Evolutionary conservation across 2,888 invertebrate genomes (phyloP).

Genomic region (Malachius bipustulatus): DNA sequence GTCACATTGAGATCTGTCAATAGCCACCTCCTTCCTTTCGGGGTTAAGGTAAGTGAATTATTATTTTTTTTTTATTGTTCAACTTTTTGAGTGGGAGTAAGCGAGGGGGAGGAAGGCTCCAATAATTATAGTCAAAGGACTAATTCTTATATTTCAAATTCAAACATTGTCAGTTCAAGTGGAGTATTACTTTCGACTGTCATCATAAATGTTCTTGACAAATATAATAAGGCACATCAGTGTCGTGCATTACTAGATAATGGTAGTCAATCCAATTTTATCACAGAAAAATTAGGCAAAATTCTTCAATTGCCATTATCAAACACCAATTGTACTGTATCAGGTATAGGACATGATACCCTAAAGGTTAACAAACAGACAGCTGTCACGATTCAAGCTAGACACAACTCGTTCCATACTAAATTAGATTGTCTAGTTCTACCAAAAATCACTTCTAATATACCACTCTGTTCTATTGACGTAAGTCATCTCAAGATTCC

Average conservation of each 20-base stretch:
- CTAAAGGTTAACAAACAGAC: too few relatives aligned
- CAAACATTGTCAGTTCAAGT: too few relatives aligned
- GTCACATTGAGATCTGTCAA: too few relatives aligned
- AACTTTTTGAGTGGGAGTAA: too few relatives aligned
- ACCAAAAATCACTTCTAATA: background rate
- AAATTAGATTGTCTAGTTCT: conserved; percentile 4
- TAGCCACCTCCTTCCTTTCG: too few relatives aligned
- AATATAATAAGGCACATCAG: background rate
- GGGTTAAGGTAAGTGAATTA: too few relatives aligned
- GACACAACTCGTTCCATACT: background rate
- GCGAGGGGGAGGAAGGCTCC: too few relatives aligned
- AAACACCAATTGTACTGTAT: too few relatives aligned
- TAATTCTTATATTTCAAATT: too few relatives aligned
- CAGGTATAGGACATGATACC: too few relatives aligned
- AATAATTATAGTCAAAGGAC: too few relatives aligned
- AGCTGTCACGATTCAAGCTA: background rate
- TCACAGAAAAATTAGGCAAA: background rate
- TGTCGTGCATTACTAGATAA: conserved; percentile 7
- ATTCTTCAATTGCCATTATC: background rate
- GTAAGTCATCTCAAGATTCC: conserved; percentile 7
- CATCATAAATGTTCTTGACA: conserved; percentile 2
- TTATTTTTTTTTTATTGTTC: too few relatives aligned
- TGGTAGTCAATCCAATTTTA: conserved; percentile 3
- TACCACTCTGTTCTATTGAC: background rate
- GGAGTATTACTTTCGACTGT: conserved; percentile 10